A percentile compares a stretch with the other conserved stretches of the same genome.
Conservation (phyloP, 2,113 vertebrate genomes). For the Pheucticus melanocephalus region DNA sequence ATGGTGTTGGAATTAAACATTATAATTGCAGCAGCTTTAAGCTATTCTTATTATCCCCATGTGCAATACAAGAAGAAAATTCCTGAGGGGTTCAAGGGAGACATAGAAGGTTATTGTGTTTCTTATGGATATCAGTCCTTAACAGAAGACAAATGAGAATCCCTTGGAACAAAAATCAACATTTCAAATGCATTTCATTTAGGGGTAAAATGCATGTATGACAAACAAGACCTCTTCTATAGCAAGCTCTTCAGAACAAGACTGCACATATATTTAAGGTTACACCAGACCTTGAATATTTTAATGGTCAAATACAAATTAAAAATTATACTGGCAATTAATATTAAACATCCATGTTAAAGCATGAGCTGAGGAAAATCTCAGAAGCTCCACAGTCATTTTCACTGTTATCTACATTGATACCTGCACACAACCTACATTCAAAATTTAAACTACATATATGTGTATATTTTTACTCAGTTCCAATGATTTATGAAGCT, state of each 20-base stretch:
- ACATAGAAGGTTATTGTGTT: neutral
- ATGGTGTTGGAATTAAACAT: neutral
- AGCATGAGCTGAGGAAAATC: neutral
- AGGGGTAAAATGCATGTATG: neutral
- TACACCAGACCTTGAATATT: neutral
- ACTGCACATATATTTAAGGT: neutral
- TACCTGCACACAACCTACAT: rapidly evolving
- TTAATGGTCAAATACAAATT: neutral
- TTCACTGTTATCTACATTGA: neutral
- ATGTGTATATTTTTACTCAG: neutral
- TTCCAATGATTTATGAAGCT: neutral
- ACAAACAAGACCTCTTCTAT: neutral
- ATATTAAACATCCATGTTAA: neutral
- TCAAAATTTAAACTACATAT: neutral
- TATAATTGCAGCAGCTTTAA: neutral
- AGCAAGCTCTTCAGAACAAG: neutral
- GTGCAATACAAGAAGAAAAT: neutral
- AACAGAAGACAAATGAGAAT: neutral
- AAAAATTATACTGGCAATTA: neutral
- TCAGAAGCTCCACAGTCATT: neutral
- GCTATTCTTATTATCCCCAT: neutral
- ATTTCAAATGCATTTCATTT: neutral
- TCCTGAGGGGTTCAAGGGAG: neutral
- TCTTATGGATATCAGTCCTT: neutral
- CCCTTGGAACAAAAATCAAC: neutral